Evolutionary conservation across 2,888 invertebrate genomes (phyloP).

Genomic region (Ypsolopha sequella): DNA sequence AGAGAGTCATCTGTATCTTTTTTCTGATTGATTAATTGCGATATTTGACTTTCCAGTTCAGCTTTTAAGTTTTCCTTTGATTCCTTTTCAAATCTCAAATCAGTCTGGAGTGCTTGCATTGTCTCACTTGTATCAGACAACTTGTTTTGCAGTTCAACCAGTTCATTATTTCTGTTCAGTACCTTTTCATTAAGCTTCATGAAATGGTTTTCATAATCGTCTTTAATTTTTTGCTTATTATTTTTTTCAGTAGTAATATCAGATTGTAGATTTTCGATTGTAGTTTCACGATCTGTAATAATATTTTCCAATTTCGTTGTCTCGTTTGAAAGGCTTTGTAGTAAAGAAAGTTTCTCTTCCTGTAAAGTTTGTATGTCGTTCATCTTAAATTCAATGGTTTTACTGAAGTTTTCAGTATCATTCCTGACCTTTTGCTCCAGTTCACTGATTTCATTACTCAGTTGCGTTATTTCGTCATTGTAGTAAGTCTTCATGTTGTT

Average conservation of each 20-base stretch:
- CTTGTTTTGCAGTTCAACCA: conserved; percentile 50
- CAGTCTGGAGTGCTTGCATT: conserved; percentile 32
- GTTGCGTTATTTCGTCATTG: conserved; percentile 36
- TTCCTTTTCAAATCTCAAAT: background rate
- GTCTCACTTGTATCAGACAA: conserved; percentile 41
- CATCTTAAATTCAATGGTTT: conserved; percentile 35
- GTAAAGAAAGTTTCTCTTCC: conserved; percentile 44
- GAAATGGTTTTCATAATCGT: conserved; percentile 40
- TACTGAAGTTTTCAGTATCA: conserved; percentile 28
- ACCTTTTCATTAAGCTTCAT: conserved; percentile 55
- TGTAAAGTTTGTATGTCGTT: conserved; percentile 45
- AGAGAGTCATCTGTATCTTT: conserved; percentile 6
- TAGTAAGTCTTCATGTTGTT: conserved; percentile 31
- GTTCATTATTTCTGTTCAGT: conserved; percentile 49
- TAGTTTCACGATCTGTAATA: conserved; percentile 17
- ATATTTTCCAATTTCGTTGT: conserved; percentile 35
- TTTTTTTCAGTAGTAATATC: conserved; percentile 39
- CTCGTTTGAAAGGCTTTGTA: conserved; percentile 42
- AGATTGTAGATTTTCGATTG: conserved; percentile 19
- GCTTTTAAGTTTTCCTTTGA: background rate
- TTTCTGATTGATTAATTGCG: conserved; percentile 5
- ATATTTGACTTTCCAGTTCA: background rate
- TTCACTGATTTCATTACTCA: conserved; percentile 48
- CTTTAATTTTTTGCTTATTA: conserved; percentile 34
- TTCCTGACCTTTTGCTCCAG: conserved; percentile 41